phyloP scores from a whole-genome alignment of 2,113 vertebrate species.

The Nicator chloris region DNA sequence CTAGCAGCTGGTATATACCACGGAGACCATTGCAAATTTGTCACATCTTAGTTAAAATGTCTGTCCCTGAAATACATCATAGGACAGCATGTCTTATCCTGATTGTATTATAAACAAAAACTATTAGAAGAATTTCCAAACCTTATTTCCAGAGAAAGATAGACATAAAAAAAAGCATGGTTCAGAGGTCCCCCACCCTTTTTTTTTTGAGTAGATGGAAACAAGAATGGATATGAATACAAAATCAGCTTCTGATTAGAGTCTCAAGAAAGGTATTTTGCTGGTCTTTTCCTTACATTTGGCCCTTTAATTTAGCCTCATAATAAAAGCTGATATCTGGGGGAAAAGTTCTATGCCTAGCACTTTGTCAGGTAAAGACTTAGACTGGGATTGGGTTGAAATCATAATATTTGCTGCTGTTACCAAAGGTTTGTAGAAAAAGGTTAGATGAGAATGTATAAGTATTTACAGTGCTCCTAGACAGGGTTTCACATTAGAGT shows the following conservation, averaged over 20 bases:
- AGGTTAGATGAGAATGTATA: not conserved
- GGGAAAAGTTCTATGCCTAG: not conserved
- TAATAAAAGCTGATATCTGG: not conserved
- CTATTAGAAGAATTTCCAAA: not conserved
- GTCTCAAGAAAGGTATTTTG: not conserved
- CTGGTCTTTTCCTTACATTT: slow-evolving; percentile 2
- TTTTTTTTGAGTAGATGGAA: not conserved
- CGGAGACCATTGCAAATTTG: not conserved
- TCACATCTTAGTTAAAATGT: not conserved
- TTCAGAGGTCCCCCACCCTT: not conserved
- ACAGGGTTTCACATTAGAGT: not conserved
- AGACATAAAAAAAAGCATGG: not conserved
- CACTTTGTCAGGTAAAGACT: not conserved
- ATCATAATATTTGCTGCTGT: not conserved
- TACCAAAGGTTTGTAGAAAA: not conserved
- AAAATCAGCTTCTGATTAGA: not conserved
- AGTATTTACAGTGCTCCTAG: not conserved
- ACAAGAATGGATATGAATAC: not conserved
- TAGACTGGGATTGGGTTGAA: not conserved
- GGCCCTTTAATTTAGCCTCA: not conserved
- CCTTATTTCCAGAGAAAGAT: not conserved
- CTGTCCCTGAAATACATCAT: not conserved
- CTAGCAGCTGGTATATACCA: not conserved
- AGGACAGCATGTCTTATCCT: not conserved
- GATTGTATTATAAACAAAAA: not conserved